Conservation (phyloP, 2,797 vertebrate genomes). For the Pygocentrus nattereri region DNA sequence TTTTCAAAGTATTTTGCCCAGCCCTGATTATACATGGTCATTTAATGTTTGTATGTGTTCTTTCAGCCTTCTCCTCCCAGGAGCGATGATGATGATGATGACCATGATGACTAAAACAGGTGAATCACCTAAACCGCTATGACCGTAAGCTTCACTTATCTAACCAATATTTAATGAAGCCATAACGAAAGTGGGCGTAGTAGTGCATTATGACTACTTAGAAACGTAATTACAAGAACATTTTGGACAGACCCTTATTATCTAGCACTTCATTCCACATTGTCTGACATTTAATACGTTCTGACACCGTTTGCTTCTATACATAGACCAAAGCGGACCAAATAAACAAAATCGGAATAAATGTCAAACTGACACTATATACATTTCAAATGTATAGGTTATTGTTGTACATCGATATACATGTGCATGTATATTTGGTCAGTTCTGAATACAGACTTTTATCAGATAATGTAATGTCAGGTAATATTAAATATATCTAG, state of each 20-base stretch:
- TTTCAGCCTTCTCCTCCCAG: constrained; percentile 63
- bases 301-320: neutral
- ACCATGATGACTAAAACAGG: constrained; percentile 65
- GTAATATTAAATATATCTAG: too few species aligned
- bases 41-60: constrained; percentile 39
- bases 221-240: neutral
- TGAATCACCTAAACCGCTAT: constrained; percentile 43
- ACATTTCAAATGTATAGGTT: too few species aligned
- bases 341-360: too few species aligned
- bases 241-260: neutral
- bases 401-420: too few species aligned
- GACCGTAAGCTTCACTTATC: constrained; percentile 21
- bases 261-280: neutral
- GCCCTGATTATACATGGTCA: neutral
- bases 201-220: neutral
- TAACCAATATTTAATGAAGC: constrained; percentile 16
- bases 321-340: too few species aligned
- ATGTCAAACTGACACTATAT: too few species aligned
- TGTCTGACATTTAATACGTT: neutral
- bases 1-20: too few species aligned
- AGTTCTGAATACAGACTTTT: neutral
- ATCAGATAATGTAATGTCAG: too few species aligned
- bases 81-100: constrained; percentile 69
- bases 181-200: constrained; percentile 1
- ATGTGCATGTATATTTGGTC: neutral